Percentiles rank a stretch among this genome's conserved stretches.
Conservation (phyloP, 2,797 vertebrate species). For the Falco biarmicus region DNA sequence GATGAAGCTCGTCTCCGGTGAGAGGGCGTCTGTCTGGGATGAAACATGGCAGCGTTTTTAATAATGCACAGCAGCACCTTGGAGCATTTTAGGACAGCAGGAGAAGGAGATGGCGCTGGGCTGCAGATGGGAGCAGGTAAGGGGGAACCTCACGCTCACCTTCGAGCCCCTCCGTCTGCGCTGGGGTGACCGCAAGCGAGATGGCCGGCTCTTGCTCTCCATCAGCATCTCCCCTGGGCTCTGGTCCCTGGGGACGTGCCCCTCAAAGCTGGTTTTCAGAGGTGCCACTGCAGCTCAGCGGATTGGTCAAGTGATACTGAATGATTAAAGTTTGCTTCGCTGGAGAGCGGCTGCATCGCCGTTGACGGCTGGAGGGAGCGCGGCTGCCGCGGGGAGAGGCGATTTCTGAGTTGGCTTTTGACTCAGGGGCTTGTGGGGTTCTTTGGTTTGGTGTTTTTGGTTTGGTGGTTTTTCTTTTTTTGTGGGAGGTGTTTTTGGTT, state of each 20-base stretch:
- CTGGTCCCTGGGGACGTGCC: neutral
- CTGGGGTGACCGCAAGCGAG: neutral
- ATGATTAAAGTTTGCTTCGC: neutral
- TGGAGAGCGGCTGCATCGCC: neutral
- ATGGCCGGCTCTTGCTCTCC: neutral
- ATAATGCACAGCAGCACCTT: slow-evolving; percentile 47
- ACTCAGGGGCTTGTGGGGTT: neutral
- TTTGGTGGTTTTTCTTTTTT: too few species aligned
- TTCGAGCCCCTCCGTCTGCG: neutral
- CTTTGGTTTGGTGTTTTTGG: neutral
- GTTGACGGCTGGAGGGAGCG: neutral
- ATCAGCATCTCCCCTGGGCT: neutral
- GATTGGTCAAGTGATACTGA: neutral
- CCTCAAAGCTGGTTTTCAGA: neutral
- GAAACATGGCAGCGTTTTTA: slow-evolving; percentile 45
- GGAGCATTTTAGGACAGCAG: slow-evolving; percentile 33
- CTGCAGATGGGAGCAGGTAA: neutral
- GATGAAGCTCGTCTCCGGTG: neutral
- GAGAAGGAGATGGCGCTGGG: rapidly evolving
- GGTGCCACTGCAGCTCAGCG: neutral
- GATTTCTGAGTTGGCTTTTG: neutral
- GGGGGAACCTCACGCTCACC: neutral
- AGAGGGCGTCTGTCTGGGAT: neutral
- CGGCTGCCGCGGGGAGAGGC: neutral
- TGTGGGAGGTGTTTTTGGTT: too few species aligned